These are phyloP conservation scores for Formica aserva DNA, from an alignment of 2,888 invertebrate genomes.

Conservation along the genomic window DNA sequence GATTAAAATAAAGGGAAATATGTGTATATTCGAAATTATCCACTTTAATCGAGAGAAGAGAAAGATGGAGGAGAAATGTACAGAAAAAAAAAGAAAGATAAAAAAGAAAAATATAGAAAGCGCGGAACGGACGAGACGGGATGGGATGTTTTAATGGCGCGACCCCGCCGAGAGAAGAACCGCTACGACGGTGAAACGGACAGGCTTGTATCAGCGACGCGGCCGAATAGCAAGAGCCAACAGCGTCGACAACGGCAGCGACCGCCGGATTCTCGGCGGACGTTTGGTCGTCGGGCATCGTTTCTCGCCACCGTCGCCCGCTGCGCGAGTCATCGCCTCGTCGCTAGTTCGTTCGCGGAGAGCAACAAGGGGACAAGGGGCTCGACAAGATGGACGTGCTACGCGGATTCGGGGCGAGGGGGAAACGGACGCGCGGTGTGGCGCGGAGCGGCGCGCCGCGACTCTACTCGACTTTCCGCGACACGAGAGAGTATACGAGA, in stretches of 20 bases:
- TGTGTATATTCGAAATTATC: background rate
- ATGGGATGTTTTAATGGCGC: conserved; percentile 20
- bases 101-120: background rate
- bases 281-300: conserved; percentile 60
- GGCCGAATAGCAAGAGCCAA: conserved; percentile 40
- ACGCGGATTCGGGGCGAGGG: conserved; percentile 72
- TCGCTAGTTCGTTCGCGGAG: conserved; percentile 56
- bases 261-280: conserved; percentile 47
- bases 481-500: background rate
- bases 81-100: background rate
- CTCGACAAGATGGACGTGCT: conserved; percentile 82
- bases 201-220: conserved; percentile 44
- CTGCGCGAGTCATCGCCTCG: conserved; percentile 73
- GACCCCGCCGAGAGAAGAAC: background rate
- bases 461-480: background rate
- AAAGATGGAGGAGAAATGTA: background rate
- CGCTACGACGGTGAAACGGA: conserved; percentile 42
- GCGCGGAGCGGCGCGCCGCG: conserved; percentile 57
- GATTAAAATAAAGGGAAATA: background rate
- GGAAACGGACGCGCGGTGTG: conserved; percentile 52
- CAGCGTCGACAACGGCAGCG: conserved; percentile 4
- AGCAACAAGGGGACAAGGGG: conserved; percentile 80
- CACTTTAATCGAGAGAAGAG: background rate
- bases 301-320: conserved; percentile 56
- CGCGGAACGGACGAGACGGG: conserved; percentile 18